Conservation (phyloP, 2,888 invertebrate genomes). For the Drosophila parthenogenetica region DNA sequence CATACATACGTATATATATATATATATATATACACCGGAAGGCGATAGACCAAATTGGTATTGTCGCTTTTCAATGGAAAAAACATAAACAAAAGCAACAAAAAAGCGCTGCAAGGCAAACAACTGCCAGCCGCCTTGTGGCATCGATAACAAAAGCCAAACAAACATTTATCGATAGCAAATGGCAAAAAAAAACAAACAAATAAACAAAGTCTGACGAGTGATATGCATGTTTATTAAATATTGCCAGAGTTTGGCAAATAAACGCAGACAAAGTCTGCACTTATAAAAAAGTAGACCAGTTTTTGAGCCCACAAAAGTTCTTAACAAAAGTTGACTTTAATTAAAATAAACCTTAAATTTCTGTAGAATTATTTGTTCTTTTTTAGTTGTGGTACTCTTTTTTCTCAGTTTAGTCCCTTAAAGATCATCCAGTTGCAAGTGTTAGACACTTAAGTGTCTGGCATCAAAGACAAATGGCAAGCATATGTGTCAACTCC, state of each 20-base stretch:
- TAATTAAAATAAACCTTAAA: too few species aligned
- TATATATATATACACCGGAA: constrained; percentile 65
- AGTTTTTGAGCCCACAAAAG: neutral
- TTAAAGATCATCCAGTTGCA: neutral
- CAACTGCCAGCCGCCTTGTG: constrained; percentile 30
- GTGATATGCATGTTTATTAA: constrained; percentile 39
- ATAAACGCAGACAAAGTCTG: constrained; percentile 45
- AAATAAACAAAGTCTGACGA: constrained; percentile 22
- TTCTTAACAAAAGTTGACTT: too few species aligned
- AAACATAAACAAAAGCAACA: neutral
- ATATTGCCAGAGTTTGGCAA: constrained; percentile 43
- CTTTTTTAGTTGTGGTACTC: too few species aligned
- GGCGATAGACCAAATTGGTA: constrained; percentile 67
- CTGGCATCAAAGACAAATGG: constrained; percentile 42
- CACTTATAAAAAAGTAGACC: neutral
- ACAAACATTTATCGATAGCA: constrained; percentile 37
- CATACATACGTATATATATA: constrained; percentile 4
- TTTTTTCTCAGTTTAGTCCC: neutral
- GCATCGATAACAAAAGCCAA: constrained; percentile 49
- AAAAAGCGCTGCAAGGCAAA: constrained; percentile 36
- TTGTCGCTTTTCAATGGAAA: constrained; percentile 68
- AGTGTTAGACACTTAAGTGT: constrained; percentile 12
- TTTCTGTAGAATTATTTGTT: too few species aligned
- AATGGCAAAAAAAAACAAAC: constrained; percentile 14
- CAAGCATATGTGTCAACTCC: constrained; percentile 50